Conservation (phyloP, 2,888 invertebrate species). For the Drosophila testacea region DNA sequence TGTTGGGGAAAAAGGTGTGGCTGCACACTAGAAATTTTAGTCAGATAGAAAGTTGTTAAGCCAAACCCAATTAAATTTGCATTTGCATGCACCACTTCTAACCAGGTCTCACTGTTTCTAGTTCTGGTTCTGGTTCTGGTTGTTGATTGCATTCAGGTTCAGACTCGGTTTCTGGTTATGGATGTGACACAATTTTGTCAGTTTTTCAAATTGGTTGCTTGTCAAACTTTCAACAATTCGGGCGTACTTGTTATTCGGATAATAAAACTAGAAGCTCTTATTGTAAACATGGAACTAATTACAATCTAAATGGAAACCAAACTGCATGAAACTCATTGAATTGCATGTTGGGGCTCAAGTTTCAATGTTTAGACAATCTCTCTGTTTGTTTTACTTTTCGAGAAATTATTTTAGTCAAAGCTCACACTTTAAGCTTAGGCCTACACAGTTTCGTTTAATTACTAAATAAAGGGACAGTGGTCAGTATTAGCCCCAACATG, state of each 20-base stretch:
- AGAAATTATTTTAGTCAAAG: not conserved
- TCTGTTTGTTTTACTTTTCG: not conserved
- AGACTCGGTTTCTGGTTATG: conserved; percentile 18
- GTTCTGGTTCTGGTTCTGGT: not conserved
- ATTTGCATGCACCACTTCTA: conserved; percentile 40
- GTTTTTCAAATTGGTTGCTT: not conserved
- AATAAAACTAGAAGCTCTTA: conserved; percentile 6
- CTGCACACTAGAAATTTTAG: conserved; percentile 35
- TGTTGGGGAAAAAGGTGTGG: not conserved
- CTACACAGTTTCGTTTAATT: not conserved
- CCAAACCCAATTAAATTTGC: conserved; percentile 62
- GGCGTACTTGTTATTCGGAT: not conserved
- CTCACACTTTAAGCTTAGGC: not conserved
- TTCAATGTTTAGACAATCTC: not conserved
- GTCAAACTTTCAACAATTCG: not conserved
- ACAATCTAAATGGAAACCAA: not conserved
- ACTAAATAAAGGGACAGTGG: not conserved
- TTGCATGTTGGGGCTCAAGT: not conserved
- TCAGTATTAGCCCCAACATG: not conserved
- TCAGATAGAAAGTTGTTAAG: conserved; percentile 14
- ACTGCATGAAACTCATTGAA: not conserved
- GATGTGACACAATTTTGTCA: conserved; percentile 9
- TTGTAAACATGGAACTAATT: conserved; percentile 30
- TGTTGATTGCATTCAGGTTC: not conserved
- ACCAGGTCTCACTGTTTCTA: conserved; percentile 2